Conservation (phyloP, 1,140 invertebrate species). For the Hestina assimilis region DNA sequence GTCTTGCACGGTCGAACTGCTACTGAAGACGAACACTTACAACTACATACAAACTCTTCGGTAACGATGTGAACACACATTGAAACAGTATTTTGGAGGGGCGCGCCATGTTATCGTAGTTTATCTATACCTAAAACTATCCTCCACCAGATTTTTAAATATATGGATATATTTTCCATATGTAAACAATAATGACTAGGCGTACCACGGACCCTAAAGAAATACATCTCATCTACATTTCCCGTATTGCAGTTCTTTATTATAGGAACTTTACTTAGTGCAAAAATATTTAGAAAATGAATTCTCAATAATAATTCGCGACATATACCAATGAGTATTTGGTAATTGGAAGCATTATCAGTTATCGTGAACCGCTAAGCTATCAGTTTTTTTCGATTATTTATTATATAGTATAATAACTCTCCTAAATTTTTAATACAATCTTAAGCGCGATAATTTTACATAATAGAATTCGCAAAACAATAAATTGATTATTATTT, state of each 20-base stretch:
- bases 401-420: slow-evolving; percentile 18
- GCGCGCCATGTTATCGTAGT: no score
- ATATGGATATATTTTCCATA: slow-evolving; percentile 46
- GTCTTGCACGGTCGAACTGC: no score
- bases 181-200: slow-evolving; percentile 75
- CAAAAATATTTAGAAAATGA: slow-evolving; percentile 57
- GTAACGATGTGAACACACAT: no score
- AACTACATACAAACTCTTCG: no score
- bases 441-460: slow-evolving; percentile 56
- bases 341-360: slow-evolving; percentile 57
- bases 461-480: slow-evolving; percentile 30
- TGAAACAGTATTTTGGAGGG: no score
- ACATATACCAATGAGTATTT: slow-evolving; percentile 40
- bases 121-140: slow-evolving; percentile 36
- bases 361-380: slow-evolving; percentile 53
- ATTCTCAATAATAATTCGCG: slow-evolving; percentile 34
- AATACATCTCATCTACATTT: slow-evolving; percentile 27
- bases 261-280: slow-evolving; percentile 74
- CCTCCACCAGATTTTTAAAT: slow-evolving; percentile 49
- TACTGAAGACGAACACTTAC: no score
- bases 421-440: slow-evolving; percentile 57
- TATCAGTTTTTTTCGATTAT: slow-evolving; percentile 35
- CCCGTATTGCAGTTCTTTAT: slow-evolving; percentile 33
- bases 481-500: slow-evolving; percentile 5
- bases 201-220: slow-evolving; percentile 64